Conservation (phyloP, 2,888 invertebrate species). For the Molorchus minor region DNA sequence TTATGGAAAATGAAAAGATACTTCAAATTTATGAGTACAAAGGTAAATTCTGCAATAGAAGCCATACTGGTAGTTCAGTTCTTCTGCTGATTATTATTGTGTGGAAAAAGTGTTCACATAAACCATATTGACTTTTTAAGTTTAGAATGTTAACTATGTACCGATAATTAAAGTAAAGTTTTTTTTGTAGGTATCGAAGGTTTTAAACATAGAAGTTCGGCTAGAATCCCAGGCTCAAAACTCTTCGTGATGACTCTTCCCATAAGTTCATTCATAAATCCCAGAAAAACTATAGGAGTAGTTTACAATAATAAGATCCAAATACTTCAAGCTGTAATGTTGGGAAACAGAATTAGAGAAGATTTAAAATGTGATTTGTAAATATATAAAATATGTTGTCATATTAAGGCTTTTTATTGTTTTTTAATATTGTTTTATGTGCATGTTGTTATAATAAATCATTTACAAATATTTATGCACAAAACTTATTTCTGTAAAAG, state of each 20-base stretch:
- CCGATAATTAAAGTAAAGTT: too few relatives aligned
- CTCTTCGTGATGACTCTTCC: constrained; percentile 57
- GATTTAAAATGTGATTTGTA: constrained; percentile 50
- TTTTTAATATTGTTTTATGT: constrained; percentile 10
- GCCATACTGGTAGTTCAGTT: too few relatives aligned
- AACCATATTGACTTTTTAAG: too few relatives aligned
- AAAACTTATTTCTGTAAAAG: constrained; percentile 60
- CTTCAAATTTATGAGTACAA: constrained; percentile 64
- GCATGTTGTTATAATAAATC: not conserved
- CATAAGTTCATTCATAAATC: constrained; percentile 35
- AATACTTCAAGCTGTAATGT: constrained; percentile 62
- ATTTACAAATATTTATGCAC: constrained; percentile 10
- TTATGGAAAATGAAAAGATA: constrained; percentile 60
- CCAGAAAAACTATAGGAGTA: constrained; percentile 56
- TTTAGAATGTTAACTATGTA: too few relatives aligned
- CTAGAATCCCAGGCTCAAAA: constrained; percentile 56
- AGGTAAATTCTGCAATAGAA: too few relatives aligned
- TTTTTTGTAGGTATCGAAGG: constrained; percentile 61
- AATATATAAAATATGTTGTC: constrained; percentile 15
- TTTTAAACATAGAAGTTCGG: constrained; percentile 58
- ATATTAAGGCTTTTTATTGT: not conserved
- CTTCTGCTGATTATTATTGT: too few relatives aligned
- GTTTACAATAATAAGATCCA: constrained; percentile 57
- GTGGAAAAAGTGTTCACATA: too few relatives aligned
- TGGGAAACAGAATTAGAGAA: constrained; percentile 59